phyloP scores from a whole-genome alignment of 2,888 invertebrate genomes.

The Oegoconia quadripuncta region DNA sequence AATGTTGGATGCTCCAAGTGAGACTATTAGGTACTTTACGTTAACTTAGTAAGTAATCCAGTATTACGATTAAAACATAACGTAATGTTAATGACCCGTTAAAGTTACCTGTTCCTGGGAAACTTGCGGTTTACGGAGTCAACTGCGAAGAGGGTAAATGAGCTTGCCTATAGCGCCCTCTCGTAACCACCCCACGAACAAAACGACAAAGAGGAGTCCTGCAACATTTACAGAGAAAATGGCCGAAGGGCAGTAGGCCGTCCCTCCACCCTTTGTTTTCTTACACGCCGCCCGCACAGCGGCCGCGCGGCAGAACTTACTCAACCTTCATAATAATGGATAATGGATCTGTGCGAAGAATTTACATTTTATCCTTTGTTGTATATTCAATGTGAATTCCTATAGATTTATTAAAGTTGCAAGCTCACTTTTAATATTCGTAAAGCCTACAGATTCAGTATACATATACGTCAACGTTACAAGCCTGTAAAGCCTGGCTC shows the following conservation, averaged over 20 bases:
- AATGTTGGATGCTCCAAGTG: no score
- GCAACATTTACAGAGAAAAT: conserved; percentile 67
- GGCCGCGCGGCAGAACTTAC: conserved; percentile 34
- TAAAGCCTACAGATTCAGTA: background rate
- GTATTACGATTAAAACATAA: conserved; percentile 48
- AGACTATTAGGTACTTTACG: no score
- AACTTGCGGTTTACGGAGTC: conserved; percentile 56
- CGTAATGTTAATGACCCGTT: conserved; percentile 64
- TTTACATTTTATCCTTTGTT: conserved; percentile 36
- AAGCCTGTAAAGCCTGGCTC: conserved; percentile 8
- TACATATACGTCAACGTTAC: background rate
- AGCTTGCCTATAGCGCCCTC: conserved; percentile 55
- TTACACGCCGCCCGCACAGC: conserved; percentile 39
- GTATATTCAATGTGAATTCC: conserved; percentile 44
- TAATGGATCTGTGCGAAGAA: conserved; percentile 33
- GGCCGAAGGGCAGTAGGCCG: conserved; percentile 57
- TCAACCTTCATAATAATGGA: conserved; percentile 40
- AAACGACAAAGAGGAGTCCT: conserved; percentile 59
- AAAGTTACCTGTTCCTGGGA: conserved; percentile 50
- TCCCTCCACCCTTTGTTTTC: conserved; percentile 67
- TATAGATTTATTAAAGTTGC: conserved; percentile 38
- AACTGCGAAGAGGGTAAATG: conserved; percentile 58
- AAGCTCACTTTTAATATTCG: conserved; percentile 3
- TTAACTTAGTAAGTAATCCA: no score
- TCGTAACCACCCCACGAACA: conserved; percentile 52